Percentiles rank a stretch among this genome's conserved stretches.
Conservation (phyloP, 92 coral and sea anemone genomes). For the Galaxea fascicularis region DNA sequence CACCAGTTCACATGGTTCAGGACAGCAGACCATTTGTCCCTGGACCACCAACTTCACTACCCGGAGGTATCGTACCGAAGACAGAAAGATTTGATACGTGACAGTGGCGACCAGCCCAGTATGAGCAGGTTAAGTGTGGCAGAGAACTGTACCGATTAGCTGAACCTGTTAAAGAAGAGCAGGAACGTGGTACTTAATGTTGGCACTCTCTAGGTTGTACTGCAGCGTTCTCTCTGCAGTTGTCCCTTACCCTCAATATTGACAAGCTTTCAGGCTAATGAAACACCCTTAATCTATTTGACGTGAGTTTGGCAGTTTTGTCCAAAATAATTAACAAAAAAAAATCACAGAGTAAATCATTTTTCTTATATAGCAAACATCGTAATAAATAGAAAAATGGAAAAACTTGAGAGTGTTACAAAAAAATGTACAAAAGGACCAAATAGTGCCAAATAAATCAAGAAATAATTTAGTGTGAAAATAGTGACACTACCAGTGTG, state of each 20-base stretch:
- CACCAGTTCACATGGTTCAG: constrained; percentile 29
- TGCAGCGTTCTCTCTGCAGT: not conserved
- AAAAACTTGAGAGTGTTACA: not conserved
- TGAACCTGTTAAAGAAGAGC: not conserved
- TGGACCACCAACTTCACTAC: constrained; percentile 20
- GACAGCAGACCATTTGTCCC: constrained; percentile 19
- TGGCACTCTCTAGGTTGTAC: not conserved
- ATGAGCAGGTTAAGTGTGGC: not conserved
- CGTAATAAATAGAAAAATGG: too few species aligned
- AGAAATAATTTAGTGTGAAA: not conserved
- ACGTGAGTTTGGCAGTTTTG: not conserved
- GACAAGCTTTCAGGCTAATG: not conserved
- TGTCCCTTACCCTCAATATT: not conserved
- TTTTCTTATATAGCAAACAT: not conserved
- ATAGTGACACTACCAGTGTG: not conserved
- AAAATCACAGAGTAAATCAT: not conserved
- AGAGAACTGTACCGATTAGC: too few species aligned
- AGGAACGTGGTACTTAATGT: not conserved
- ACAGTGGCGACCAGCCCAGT: not conserved
- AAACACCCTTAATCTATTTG: not conserved
- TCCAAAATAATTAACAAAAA: not conserved
- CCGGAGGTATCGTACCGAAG: constrained; percentile 60
- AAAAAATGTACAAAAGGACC: too few species aligned
- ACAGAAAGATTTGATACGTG: constrained; percentile 71
- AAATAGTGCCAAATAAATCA: not conserved